These are phyloP conservation scores for Rynchops niger DNA, from an alignment of 2,113 vertebrate genomes.

Conservation along the genomic window DNA sequence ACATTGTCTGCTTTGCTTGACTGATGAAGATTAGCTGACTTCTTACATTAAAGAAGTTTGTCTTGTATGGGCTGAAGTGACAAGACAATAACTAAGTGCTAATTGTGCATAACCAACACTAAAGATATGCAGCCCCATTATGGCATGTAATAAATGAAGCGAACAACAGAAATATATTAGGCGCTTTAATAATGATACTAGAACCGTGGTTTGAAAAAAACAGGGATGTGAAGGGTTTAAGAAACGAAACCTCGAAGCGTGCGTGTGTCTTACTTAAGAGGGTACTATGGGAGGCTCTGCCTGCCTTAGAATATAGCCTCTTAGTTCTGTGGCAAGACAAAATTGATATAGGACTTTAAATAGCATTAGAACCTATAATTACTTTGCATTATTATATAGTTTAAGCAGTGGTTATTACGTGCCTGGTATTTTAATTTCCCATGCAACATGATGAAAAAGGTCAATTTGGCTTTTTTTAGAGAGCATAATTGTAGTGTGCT, in stretches of 20 bases:
- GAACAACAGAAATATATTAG: conserved; percentile 76
- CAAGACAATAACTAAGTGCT: conserved; percentile 89
- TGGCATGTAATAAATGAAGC: conserved; percentile 78
- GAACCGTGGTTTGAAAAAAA: conserved; percentile 53
- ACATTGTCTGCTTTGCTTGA: conserved; percentile 76
- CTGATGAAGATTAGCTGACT: conserved; percentile 90
- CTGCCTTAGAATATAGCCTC: conserved; percentile 49
- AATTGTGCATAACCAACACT: conserved; percentile 90
- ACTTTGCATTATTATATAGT: conserved; percentile 77
- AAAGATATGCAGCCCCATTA: conserved; percentile 77
- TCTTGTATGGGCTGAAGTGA: conserved; percentile 84
- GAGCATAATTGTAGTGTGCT: conserved; percentile 59
- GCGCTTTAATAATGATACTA: conserved; percentile 73
- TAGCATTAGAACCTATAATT: conserved; percentile 76
- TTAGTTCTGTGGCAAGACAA: conserved; percentile 72
- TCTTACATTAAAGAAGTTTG: conserved; percentile 84
- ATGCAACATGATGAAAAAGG: conserved; percentile 73
- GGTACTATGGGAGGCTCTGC: conserved; percentile 13
- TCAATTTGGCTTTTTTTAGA: conserved; percentile 72
- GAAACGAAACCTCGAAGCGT: conserved; percentile 61
- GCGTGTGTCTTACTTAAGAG: conserved; percentile 48
- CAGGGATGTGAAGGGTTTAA: conserved; percentile 62
- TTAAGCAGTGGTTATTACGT: conserved; percentile 75
- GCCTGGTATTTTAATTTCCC: conserved; percentile 79
- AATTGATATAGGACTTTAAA: conserved; percentile 77